A percentile compares a stretch with the other conserved stretches of the same genome.
Conservation (phyloP, 53 echinoderm and acorn worm species). For the Arbacia lixula region DNA sequence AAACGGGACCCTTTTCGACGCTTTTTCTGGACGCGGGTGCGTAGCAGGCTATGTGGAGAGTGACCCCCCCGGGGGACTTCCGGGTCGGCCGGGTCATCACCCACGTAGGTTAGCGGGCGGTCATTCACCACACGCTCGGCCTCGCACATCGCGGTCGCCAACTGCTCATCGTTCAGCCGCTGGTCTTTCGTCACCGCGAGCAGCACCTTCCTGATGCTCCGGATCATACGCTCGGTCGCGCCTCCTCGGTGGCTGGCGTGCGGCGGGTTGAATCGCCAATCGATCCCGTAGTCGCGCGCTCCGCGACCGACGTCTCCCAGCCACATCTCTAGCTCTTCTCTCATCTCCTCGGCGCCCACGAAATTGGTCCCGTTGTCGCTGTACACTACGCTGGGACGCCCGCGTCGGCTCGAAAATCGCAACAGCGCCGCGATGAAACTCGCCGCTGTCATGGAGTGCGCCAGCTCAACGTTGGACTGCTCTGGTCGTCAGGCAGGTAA, state of each 20-base stretch:
- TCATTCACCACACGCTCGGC: slow-evolving; percentile 49
- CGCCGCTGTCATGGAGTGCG: slow-evolving; percentile 47
- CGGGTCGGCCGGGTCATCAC: slow-evolving; percentile 51
- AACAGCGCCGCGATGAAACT: slow-evolving; percentile 68
- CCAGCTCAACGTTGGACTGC: slow-evolving; percentile 76
- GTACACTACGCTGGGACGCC: slow-evolving; percentile 30
- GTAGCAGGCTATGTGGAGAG: too few species aligned
- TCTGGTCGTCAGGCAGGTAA: slow-evolving; percentile 43
- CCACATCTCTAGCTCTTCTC: slow-evolving; percentile 20
- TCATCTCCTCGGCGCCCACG: slow-evolving; percentile 63
- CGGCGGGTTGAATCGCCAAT: slow-evolving; percentile 74
- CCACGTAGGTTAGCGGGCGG: slow-evolving; percentile 34
- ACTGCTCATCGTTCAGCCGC: slow-evolving; percentile 54
- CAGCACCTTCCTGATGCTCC: slow-evolving; percentile 64
- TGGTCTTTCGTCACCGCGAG: slow-evolving; percentile 63
- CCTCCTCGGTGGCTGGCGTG: slow-evolving; percentile 72
- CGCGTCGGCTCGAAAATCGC: slow-evolving; percentile 66
- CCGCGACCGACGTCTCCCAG: not conserved
- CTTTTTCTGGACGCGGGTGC: too few species aligned
- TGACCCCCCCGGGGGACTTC: too few species aligned
- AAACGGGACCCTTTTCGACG: too few species aligned
- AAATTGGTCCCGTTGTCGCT: slow-evolving; percentile 66
- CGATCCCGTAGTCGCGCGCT: slow-evolving; percentile 49
- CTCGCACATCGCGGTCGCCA: slow-evolving; percentile 57
- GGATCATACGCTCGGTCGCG: slow-evolving; percentile 68